phyloP scores from a whole-genome alignment of 2,113 vertebrate genomes.

The Chlorodrepanis virens region DNA sequence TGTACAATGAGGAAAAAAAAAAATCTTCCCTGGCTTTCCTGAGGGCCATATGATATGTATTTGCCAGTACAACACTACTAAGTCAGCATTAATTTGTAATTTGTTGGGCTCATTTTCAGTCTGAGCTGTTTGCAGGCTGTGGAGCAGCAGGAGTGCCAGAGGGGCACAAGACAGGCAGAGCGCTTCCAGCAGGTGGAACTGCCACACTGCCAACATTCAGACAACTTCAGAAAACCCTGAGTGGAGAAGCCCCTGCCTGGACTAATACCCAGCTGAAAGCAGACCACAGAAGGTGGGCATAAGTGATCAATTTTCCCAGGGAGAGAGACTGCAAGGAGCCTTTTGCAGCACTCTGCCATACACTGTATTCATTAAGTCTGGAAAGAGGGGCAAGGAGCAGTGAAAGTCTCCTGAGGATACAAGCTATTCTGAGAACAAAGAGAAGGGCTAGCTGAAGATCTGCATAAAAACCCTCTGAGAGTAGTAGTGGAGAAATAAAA shows the following conservation, averaged over 20 bases:
- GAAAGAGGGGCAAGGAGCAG: background rate
- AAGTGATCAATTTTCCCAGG: background rate
- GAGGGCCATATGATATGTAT: background rate
- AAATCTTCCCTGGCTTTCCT: background rate
- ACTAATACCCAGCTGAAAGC: background rate
- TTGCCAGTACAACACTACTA: background rate
- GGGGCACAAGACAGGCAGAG: background rate
- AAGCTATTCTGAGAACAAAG: background rate
- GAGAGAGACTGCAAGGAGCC: background rate
- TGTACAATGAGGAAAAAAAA: background rate
- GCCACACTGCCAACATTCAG: rapidly evolving
- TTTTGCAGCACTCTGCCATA: background rate
- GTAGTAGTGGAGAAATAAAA: background rate
- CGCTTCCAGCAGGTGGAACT: rapidly evolving
- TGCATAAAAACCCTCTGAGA: background rate
- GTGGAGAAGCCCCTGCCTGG: rapidly evolving
- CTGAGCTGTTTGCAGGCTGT: background rate
- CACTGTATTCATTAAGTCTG: background rate
- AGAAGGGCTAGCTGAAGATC: background rate
- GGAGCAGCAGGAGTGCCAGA: background rate
- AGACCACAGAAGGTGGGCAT: background rate
- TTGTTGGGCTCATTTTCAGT: background rate
- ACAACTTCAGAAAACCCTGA: background rate
- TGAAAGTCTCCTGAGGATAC: background rate
- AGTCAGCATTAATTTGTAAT: background rate